phyloP scores from a whole-genome alignment of 1,140 invertebrate species.

The Papilio glaucus region DNA sequence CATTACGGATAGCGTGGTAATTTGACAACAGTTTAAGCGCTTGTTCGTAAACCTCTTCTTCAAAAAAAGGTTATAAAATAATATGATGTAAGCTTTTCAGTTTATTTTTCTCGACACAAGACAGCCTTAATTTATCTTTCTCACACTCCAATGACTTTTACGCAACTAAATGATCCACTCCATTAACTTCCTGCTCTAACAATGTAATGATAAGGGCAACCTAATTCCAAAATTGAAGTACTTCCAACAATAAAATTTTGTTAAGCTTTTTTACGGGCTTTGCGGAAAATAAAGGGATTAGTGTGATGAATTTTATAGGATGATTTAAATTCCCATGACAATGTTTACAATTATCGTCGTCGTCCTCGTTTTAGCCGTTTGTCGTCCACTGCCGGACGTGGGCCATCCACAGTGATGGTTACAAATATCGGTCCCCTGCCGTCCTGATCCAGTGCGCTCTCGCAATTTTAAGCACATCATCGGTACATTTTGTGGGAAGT shows the following conservation, averaged over 20 bases:
- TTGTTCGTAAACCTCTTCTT: too few species aligned
- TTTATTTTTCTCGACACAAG: conserved; percentile 21
- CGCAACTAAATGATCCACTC: conserved; percentile 32
- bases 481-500: too few species aligned
- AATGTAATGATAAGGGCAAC: conserved; percentile 18
- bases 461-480: too few species aligned
- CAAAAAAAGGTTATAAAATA: neutral
- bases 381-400: too few species aligned
- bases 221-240: conserved; percentile 30
- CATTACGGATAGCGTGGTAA: too few species aligned
- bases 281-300: neutral
- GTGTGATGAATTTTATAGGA: neutral
- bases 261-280: neutral
- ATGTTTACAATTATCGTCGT: too few species aligned
- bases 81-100: neutral
- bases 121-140: conserved; percentile 25
- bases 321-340: neutral
- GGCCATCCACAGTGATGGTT: too few species aligned
- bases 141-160: conserved; percentile 19
- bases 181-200: conserved; percentile 29
- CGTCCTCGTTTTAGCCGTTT: too few species aligned
- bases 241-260: conserved; percentile 13
- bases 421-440: too few species aligned
- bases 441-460: too few species aligned
- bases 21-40: too few species aligned